Conservation (phyloP, 2,888 invertebrate species). For the Hymenopus coronatus region DNA sequence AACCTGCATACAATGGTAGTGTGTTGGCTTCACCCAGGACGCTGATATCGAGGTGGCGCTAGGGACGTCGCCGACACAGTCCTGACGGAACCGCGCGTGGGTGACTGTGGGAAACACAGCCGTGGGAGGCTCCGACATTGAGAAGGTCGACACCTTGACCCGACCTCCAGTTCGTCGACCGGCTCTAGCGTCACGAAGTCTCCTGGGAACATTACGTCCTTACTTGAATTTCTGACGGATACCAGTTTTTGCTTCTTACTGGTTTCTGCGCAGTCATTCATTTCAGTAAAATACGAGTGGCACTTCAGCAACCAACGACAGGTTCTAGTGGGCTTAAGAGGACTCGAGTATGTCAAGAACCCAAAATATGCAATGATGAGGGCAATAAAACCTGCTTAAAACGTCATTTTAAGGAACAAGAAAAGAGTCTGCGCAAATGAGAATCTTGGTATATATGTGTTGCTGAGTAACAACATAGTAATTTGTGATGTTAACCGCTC, state of each 20-base stretch:
- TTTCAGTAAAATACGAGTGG: background rate
- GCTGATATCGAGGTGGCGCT: background rate
- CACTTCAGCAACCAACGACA: background rate
- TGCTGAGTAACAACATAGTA: too few species aligned
- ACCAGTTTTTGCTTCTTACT: background rate
- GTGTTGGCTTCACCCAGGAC: background rate
- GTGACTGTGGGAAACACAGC: background rate
- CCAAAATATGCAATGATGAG: background rate
- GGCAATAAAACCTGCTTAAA: too few species aligned
- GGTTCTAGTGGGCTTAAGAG: background rate
- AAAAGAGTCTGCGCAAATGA: too few species aligned
- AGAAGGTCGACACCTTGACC: constrained; percentile 13
- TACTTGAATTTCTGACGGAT: background rate
- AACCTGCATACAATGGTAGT: background rate
- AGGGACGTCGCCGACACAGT: background rate
- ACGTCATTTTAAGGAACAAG: too few species aligned
- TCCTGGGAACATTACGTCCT: background rate
- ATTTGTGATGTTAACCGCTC: too few species aligned
- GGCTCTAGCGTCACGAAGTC: background rate
- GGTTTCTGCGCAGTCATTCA: background rate
- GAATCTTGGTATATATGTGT: too few species aligned
- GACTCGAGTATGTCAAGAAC: background rate
- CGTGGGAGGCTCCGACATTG: background rate
- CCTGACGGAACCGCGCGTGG: background rate
- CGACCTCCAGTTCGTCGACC: background rate